phyloP scores from a whole-genome alignment of 2,888 invertebrate genomes.

The Phlogophora meticulosa region DNA sequence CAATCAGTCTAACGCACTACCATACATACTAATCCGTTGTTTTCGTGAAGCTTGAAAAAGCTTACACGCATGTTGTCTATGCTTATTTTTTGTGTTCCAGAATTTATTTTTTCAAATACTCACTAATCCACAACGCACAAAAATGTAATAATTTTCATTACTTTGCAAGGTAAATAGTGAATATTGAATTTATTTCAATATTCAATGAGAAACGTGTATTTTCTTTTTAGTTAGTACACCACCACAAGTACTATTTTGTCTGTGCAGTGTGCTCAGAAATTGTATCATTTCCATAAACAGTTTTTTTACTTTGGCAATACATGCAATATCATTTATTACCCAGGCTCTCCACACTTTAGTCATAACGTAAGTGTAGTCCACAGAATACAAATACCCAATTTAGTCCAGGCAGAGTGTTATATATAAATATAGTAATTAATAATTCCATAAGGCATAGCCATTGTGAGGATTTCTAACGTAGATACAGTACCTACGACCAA shows the following conservation, averaged over 20 bases:
- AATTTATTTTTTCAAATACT: background rate
- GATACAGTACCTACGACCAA: too few species aligned
- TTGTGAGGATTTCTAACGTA: too few species aligned
- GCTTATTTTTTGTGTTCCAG: conserved; percentile 47
- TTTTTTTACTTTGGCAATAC: too few species aligned
- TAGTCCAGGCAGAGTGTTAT: too few species aligned
- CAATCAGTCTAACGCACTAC: conserved; percentile 92
- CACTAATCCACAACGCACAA: background rate
- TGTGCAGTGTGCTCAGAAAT: too few species aligned
- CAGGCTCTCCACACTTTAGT: too few species aligned
- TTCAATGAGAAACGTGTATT: background rate
- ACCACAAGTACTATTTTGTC: background rate
- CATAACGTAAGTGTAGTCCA: too few species aligned
- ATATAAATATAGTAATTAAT: too few species aligned
- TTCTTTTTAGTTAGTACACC: conserved; percentile 6
- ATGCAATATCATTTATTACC: too few species aligned
- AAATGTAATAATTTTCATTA: background rate
- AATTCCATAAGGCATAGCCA: too few species aligned
- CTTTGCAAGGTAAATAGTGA: background rate
- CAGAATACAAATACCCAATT: too few species aligned
- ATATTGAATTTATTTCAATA: background rate
- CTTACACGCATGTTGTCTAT: conserved; percentile 83
- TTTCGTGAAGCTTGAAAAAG: conserved; percentile 91
- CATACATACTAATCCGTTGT: conserved; percentile 91
- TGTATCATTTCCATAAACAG: too few species aligned